Base-by-base conservation (phyloP, 2,888 invertebrate species). In the Saturnia pavonia region DNA sequence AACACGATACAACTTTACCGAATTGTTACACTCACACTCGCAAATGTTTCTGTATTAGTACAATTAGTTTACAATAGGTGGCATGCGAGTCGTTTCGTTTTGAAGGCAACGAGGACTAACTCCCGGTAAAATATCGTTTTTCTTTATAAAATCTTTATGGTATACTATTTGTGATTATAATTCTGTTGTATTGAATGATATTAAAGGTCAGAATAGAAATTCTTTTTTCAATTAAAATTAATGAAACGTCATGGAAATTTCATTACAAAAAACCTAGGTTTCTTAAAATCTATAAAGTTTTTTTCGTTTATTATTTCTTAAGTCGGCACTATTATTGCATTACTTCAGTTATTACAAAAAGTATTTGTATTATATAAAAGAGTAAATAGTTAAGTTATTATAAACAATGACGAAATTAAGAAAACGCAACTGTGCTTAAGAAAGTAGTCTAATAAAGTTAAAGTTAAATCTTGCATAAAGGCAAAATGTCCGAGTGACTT, bases 401-500 rank as follows among this genome's bases (percentile, higher is more conserved):
- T 11, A n/a, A 67, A 42, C 40, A 71, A 51, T 48, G 42, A 51
- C 66, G 54, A 75, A 78, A 76, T 77, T 80, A 73, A 3, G 67
- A 70, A 16, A 68, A 70, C 51, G 71, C 22, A 67, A 72, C 42
- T 71, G 68, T 70, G 66, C 76, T 74, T 34, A 73, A 73, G 75
- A 78, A 79, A 78, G 77, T 74, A 79, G 74, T 72, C 77, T 78
- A 82, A 81, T 80, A 82, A 82, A 80, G 80, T 79, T 78, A 80
- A 85, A 80, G 83, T 83, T 83, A 80, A 86, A 86, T 86, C 82
- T 83, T 83, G 84, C 86, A 82, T 82, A 80, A 82, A 83, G 80
- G 80, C 80, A 78, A 83, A 87, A 84, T 84, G 83, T 85, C 81
- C 83, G 82, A 81, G 82, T 72, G 80, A 84, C 79, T 86, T 84